Conservation (phyloP, 2,797 vertebrate genomes). For the Amazona ochrocephala region DNA sequence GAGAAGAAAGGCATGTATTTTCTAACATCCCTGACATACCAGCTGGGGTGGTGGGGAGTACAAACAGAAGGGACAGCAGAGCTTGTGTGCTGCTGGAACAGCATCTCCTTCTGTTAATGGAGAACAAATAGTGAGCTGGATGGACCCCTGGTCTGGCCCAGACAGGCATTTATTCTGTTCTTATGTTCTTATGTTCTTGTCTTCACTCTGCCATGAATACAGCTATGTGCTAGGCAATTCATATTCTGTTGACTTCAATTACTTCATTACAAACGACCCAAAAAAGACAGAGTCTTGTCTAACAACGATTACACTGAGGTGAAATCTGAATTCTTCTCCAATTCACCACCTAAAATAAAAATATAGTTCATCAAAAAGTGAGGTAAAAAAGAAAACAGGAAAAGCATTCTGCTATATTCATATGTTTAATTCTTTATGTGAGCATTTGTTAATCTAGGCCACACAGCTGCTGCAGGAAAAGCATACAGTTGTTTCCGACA, state of each 20-base stretch:
- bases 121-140: neutral
- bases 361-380: neutral
- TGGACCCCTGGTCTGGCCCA: neutral
- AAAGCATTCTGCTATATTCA: constrained; percentile 1
- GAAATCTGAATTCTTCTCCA: constrained; percentile 29
- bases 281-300: neutral
- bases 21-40: neutral
- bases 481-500: neutral
- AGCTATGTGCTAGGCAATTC: neutral
- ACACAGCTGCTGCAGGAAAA: neutral
- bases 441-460: constrained; percentile 7
- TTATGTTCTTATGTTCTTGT: neutral
- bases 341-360: neutral
- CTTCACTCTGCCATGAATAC: neutral
- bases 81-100: neutral
- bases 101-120: neutral
- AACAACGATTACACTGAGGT: neutral
- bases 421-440: constrained; percentile 10
- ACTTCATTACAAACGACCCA: neutral
- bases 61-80: neutral
- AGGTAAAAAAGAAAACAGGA: neutral
- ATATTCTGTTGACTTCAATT: neutral
- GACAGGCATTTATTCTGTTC: neutral
- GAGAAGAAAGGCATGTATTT: neutral
- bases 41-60: neutral